Percentiles rank a stretch among this genome's conserved stretches.
Conservation (phyloP, 1,140 invertebrate species). For the Steinernema khuongi region DNA sequence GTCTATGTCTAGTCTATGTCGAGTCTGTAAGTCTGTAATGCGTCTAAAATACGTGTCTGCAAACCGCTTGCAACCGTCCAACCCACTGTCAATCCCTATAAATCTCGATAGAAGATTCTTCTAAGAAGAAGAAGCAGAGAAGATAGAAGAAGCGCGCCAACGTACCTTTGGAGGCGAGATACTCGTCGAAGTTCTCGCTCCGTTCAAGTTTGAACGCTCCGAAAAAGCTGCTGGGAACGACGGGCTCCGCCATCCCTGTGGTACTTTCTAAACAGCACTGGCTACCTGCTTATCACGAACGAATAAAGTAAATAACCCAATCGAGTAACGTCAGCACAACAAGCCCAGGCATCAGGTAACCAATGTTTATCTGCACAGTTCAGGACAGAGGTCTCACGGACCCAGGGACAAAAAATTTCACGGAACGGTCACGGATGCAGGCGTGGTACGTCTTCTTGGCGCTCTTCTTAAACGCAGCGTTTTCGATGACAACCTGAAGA, state of each 20-base stretch:
- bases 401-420: constrained; percentile 9
- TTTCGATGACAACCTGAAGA: neutral
- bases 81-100: too few relatives aligned
- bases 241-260: neutral
- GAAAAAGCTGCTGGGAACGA: constrained; percentile 39
- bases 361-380: neutral
- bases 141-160: neutral
- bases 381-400: neutral
- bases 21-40: too few relatives aligned
- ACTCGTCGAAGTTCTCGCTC: constrained; percentile 52
- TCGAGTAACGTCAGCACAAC: neutral
- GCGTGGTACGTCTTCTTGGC: neutral
- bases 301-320: too few relatives aligned
- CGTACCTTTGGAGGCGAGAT: constrained; percentile 39
- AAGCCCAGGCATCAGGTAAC: neutral
- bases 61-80: too few relatives aligned
- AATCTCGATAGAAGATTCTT: too few relatives aligned
- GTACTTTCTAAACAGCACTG: too few relatives aligned
- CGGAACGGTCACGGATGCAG: neutral
- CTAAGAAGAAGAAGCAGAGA: too few relatives aligned
- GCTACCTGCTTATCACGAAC: too few relatives aligned
- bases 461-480: neutral
- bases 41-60: too few relatives aligned
- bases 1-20: too few relatives aligned
- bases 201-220: constrained; percentile 45